Conservation (phyloP, 1,140 invertebrate genomes). For the Leguminivora glycinivorella region DNA sequence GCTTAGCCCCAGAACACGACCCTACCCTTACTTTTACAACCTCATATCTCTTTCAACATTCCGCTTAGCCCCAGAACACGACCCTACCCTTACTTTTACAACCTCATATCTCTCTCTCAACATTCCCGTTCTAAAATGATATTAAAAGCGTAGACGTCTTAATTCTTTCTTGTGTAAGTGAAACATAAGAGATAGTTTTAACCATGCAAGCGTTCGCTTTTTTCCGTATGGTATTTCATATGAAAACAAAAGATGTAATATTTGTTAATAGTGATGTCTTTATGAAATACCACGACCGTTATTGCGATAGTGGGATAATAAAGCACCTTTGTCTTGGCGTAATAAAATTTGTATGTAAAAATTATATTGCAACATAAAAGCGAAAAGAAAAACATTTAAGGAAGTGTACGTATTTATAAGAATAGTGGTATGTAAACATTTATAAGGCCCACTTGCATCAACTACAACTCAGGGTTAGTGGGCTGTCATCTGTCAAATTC, state of each 20-base stretch:
- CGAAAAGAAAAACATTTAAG: too few species aligned
- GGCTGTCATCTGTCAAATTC: too few species aligned
- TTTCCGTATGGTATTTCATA: constrained; percentile 18
- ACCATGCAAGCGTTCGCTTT: not conserved
- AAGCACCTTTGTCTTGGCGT: not conserved
- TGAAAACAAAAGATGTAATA: constrained; percentile 23
- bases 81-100: not conserved
- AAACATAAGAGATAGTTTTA: too few species aligned
- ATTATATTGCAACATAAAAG: not conserved
- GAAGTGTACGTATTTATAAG: too few species aligned
- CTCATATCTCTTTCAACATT: too few species aligned
- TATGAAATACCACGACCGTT: constrained; percentile 7
- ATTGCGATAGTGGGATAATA: not conserved
- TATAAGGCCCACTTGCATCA: too few species aligned
- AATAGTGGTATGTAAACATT: too few species aligned
- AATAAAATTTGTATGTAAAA: not conserved
- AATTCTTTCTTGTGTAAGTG: too few species aligned
- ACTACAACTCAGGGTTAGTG: too few species aligned
- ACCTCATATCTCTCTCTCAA: not conserved
- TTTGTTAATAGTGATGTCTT: constrained; percentile 22
- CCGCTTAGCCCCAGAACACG: constrained; percentile 39
- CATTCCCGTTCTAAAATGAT: not conserved
- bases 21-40: not conserved
- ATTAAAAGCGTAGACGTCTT: too few species aligned
- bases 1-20: constrained; percentile 37